These are phyloP conservation scores for Sebastiscus tertius DNA, from an alignment of 2,797 vertebrate species.

Conservation along the genomic window DNA sequence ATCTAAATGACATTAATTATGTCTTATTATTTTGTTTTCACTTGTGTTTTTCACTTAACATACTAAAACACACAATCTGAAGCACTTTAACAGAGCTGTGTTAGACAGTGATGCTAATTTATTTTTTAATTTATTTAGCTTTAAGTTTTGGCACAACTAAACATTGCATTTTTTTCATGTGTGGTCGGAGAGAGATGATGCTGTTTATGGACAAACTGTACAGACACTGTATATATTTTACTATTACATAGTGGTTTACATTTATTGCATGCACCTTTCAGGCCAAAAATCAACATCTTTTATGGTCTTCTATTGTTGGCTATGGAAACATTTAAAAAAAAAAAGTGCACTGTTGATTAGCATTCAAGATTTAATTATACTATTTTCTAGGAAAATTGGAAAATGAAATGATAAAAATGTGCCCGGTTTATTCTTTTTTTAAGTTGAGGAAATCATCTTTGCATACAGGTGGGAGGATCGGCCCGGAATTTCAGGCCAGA, in stretches of 20 bases:
- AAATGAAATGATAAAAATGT: slow-evolving; percentile 49
- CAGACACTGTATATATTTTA: slow-evolving; percentile 96
- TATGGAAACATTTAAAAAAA: slow-evolving; percentile 70
- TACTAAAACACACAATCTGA: slow-evolving; percentile 55
- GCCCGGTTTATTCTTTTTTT: slow-evolving; percentile 36
- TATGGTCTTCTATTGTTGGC: slow-evolving; percentile 88
- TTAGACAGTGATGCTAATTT: slow-evolving; percentile 49
- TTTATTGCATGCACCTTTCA: slow-evolving; percentile 95
- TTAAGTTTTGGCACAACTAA: slow-evolving; percentile 36
- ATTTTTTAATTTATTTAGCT: slow-evolving; percentile 23
- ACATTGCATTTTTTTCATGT: slow-evolving; percentile 62
- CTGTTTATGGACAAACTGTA: slow-evolving; percentile 86
- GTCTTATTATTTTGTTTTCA: neutral
- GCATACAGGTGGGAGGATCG: slow-evolving; percentile 24
- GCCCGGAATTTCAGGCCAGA: slow-evolving; percentile 12
- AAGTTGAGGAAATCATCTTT: slow-evolving; percentile 18
- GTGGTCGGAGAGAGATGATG: slow-evolving; percentile 62
- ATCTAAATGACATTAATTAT: neutral
- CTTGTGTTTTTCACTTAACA: slow-evolving; percentile 2
- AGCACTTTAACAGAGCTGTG: slow-evolving; percentile 74
- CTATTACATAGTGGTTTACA: slow-evolving; percentile 90
- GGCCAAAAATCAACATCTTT: slow-evolving; percentile 87
- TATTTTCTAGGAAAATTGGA: slow-evolving; percentile 61
- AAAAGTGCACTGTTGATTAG: slow-evolving; percentile 51
- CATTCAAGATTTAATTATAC: slow-evolving; percentile 53